Conservation (phyloP, 2,888 invertebrate genomes). For the Gerris lacustris region DNA sequence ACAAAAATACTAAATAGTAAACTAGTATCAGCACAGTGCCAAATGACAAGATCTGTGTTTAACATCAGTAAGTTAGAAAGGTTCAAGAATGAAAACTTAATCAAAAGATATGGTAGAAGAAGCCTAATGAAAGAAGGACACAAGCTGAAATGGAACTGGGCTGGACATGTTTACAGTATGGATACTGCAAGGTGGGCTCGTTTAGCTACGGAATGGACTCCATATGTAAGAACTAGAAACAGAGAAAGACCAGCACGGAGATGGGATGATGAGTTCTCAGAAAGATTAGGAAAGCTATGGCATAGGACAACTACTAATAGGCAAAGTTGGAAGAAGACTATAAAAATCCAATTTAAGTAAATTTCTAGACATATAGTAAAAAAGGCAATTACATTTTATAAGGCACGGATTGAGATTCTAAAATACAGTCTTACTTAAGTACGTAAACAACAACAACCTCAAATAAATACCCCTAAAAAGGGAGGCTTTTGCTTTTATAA, state of each 20-base stretch:
- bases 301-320: no score
- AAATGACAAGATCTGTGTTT: not conserved
- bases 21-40: slow-evolving; percentile 5
- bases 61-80: not conserved
- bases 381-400: no score
- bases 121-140: slow-evolving; percentile 7
- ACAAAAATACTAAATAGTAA: not conserved
- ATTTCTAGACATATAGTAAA: no score
- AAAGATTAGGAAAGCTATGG: slow-evolving; percentile 3
- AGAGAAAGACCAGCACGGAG: slow-evolving; percentile 2
- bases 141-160: slow-evolving; percentile 6
- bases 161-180: slow-evolving; percentile 3
- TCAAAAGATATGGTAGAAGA: not conserved
- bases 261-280: slow-evolving; percentile 5
- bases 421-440: no score
- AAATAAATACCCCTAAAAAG: no score
- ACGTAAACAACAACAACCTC: no score
- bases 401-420: no score
- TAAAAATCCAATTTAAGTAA: no score
- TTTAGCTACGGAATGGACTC: slow-evolving; percentile 1
- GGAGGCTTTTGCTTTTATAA: no score
- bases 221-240: not conserved
- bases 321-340: no score
- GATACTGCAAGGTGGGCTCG: slow-evolving; percentile 1
- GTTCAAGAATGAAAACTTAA: not conserved